Base-by-base conservation (phyloP, 2,113 vertebrate genomes). In the Sardina pilchardus region DNA sequence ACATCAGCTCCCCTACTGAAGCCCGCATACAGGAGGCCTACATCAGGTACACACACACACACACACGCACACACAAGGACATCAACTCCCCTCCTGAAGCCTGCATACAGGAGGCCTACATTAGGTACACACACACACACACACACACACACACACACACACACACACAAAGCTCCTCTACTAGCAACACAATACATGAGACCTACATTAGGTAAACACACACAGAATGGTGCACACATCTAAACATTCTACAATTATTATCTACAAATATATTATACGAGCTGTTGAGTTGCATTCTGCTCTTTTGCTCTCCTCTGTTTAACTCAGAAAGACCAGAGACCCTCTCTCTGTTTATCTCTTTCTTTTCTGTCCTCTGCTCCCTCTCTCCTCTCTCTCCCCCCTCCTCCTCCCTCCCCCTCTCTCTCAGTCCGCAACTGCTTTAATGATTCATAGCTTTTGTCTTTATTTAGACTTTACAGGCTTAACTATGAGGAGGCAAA, bases 11-110 rank as follows among this genome's bases (percentile, higher is more conserved):
- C 6, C 97, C 97, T n/a, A 95, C 95, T 5, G 98, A 99, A 89
- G 92, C 95, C 44, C 94, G 96, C 63, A 95, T 97, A 85, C 93
- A 97, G 5, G 98, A 99, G 1, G 85, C 94, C 81, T 98, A 96
- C 88, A 95, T 94, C 87, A 97, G 98, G 98, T 0, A 97, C 98
- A 0, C 91, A 96, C n/a, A 95, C 93, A 0, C 98, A 99, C 17
- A 99, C 81, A 99, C 97, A 92, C 95, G 96, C 53, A 96, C 97
- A 0, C 96, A 95, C 47, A 99, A 98, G 94, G 97, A 99, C 88
- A 93, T 97, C 88, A 93, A 92, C 91, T 98, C 97, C 6, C 97
- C 97, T n/a, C 95, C 95, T 5, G 98, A 99, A 89, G 92, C 95
- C 44, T 94, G 96, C 63, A 95, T 97, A 85, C 93, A 97, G 5